Base-by-base conservation (phyloP, 2,797 vertebrate species). In the Lophotriccus pileatus region DNA sequence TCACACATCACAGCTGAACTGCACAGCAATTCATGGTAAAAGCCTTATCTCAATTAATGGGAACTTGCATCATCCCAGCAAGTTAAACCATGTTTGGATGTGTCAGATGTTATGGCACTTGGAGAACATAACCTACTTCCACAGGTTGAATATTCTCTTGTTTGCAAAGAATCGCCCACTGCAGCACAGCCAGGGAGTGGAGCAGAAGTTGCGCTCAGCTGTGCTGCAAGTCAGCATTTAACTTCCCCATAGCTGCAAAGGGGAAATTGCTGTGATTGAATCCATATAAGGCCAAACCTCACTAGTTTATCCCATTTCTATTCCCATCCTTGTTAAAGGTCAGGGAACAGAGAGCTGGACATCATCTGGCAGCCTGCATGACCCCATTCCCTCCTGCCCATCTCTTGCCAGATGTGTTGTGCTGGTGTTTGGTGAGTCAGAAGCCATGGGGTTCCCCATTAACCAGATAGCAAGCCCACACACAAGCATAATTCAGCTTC, bases 291-390 rank as follows among this genome's bases (percentile, higher is more conserved):
- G 49, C n/a, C 62, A 93, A 49, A 66, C 36, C 19, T 60, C 53
- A 39, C 39, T 8, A 16, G 14, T 34, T 75, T 27, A 27, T 49
- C 36, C 39, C 10, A 5, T 59, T 89, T 75, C 63, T 86, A 24
- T 21, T 75, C 52, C 52, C 32, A 32, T 10, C 8, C n/a, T 82
- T 59, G 22, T 19, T 63, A 14, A 64, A 79, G 13, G 27, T 32
- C 64, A 76, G 15, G 25, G 9, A 66, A 46, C 10, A 78, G 34
- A 13, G 9, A 79, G 7, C 37, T 55, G 18, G 20, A 27, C 7
- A 46, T 6, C 3, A 15, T 4, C 8, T 0, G 0, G 32, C 28
- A 60, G 41, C 19, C 87, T 21, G 1, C 34, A 75, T 0, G 1
- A 44, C 7, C 22, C 73, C 12, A 36, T 36, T 21, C 8, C 14